Evolutionary conservation across 2,797 vertebrate genomes (phyloP).

Genomic region (Sebastiscus albofasciatus): DNA sequence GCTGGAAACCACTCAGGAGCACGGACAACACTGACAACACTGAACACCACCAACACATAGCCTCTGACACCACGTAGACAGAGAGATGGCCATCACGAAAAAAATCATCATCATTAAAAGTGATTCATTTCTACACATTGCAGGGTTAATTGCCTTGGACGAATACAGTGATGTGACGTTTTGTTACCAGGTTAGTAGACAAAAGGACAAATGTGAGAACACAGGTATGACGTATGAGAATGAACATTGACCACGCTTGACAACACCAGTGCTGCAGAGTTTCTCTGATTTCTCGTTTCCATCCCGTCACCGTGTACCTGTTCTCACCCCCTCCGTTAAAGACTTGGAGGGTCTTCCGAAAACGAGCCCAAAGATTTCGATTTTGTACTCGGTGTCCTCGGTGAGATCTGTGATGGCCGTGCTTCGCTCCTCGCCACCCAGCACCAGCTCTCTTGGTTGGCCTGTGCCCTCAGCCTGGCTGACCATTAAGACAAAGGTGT

Average conservation of each 20-base stretch:
- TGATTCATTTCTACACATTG: background rate
- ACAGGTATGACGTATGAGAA: background rate
- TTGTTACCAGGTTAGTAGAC: slow-evolving; percentile 55
- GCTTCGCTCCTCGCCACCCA: slow-evolving; percentile 86
- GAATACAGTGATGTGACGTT: background rate
- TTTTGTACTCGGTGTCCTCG: slow-evolving; percentile 90
- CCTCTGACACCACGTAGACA: background rate
- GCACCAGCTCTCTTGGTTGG: slow-evolving; percentile 86
- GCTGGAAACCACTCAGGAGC: slow-evolving; percentile 35
- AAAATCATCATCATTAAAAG: background rate
- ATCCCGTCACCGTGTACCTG: slow-evolving; percentile 87
- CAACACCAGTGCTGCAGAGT: slow-evolving; percentile 8
- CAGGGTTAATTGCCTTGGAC: slow-evolving; percentile 16
- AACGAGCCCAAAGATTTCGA: slow-evolving; percentile 91
- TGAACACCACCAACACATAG: background rate
- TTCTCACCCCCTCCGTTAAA: slow-evolving; percentile 85
- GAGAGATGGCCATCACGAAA: background rate
- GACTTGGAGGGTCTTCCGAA: slow-evolving; percentile 89
- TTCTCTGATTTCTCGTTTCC: background rate
- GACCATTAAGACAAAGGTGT: slow-evolving; percentile 93
- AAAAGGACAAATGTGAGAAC: slow-evolving; percentile 24
- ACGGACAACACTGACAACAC: slow-evolving; percentile 16
- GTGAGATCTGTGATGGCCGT: slow-evolving; percentile 84
- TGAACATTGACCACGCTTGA: slow-evolving; percentile 31
- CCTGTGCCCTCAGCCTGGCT: slow-evolving; percentile 81